Percentiles rank a stretch among this genome's conserved stretches.
Conservation (phyloP, 2,113 vertebrate species). For the Chionomys nivalis region DNA sequence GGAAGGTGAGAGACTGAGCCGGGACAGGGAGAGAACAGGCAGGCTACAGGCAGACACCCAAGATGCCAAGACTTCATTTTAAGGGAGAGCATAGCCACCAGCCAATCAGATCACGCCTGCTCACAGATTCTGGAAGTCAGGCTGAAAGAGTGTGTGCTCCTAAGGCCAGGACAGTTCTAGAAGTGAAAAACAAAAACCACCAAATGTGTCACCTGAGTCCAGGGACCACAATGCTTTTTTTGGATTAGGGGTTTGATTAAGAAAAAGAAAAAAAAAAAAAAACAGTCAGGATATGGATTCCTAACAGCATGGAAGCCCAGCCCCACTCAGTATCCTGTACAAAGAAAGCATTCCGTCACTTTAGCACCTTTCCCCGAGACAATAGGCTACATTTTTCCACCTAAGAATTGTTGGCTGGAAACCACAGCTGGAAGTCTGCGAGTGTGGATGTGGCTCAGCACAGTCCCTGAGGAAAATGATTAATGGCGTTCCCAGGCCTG, state of each 20-base stretch:
- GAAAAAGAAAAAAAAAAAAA: neutral
- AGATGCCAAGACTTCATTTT: neutral
- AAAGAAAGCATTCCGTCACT: slow-evolving; percentile 42
- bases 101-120: accelerated
- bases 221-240: slow-evolving; percentile 12
- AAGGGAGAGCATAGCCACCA: neutral
- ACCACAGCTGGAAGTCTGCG: neutral
- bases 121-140: neutral
- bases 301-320: neutral
- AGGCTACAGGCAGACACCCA: neutral
- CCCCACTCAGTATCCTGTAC: slow-evolving; percentile 32
- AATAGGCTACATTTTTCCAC: slow-evolving; percentile 54
- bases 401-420: slow-evolving; percentile 34
- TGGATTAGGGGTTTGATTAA: slow-evolving; percentile 61
- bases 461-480: neutral
- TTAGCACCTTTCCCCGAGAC: slow-evolving; percentile 52
- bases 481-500: slow-evolving; percentile 52
- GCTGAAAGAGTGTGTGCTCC: neutral
- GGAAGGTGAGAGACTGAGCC: neutral
- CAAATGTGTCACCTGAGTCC: neutral
- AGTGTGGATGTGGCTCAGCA: neutral
- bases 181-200: neutral
- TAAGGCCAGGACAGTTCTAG: neutral
- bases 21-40: neutral
- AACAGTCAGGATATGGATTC: slow-evolving; percentile 52